Evolutionary conservation across 2,888 invertebrate species (phyloP).

Genomic region (Stratiomys singularior): DNA sequence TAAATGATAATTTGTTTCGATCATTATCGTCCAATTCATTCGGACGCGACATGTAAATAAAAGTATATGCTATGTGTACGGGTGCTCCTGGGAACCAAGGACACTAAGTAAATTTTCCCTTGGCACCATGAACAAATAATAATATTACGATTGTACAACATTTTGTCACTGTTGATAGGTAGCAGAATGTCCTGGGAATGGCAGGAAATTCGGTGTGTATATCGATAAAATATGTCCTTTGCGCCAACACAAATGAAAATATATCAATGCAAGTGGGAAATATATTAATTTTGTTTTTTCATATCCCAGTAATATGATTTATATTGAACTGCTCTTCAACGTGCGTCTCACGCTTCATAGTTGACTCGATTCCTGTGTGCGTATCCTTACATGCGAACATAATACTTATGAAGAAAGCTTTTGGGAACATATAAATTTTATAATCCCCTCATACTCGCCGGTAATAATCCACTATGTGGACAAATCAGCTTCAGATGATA

Average conservation of each 20-base stretch:
- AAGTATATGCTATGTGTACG: neutral
- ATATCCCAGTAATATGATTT: neutral
- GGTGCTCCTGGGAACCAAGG: no score
- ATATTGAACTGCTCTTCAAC: neutral
- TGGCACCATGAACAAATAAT: neutral
- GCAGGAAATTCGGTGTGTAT: neutral
- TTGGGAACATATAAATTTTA: slow-evolving; percentile 18
- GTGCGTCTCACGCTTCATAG: no score
- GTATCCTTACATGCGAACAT: no score
- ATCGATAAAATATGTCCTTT: neutral
- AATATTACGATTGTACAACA: neutral
- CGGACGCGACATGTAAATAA: neutral
- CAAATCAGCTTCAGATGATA: neutral
- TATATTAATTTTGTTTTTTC: slow-evolving; percentile 5
- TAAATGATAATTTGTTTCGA: slow-evolving; percentile 6
- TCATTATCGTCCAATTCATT: neutral
- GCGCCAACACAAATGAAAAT: neutral
- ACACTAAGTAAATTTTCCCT: no score
- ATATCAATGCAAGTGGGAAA: neutral
- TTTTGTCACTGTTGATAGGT: neutral
- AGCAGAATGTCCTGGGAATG: neutral
- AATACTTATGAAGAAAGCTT: neutral
- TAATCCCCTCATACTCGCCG: neutral
- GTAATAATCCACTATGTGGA: slow-evolving; percentile 9
- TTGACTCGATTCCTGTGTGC: no score